Evolutionary conservation across 1,140 invertebrate species (phyloP).

Genomic region (Leptinotarsa undecemlineata): DNA sequence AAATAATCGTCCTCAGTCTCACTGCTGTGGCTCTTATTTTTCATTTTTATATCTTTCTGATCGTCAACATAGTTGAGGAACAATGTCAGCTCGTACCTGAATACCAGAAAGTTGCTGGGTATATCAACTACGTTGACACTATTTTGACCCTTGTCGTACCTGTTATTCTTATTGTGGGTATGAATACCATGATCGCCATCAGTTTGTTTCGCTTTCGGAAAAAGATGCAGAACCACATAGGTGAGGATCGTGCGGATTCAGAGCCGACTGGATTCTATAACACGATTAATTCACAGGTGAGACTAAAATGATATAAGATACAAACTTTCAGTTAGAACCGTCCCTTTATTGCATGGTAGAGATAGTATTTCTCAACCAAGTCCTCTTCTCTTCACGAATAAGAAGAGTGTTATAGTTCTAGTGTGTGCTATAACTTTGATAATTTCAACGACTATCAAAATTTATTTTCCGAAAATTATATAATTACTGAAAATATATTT

Average conservation of each 20-base stretch:
- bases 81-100: slow-evolving; percentile 54
- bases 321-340: no score
- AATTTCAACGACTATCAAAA: no score
- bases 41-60: slow-evolving; percentile 49
- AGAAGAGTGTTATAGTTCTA: no score
- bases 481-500: no score
- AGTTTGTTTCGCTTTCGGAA: slow-evolving; percentile 45
- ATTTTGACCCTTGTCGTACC: slow-evolving; percentile 73
- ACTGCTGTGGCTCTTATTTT: slow-evolving; percentile 39
- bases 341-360: no score
- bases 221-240: slow-evolving; percentile 45
- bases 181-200: slow-evolving; percentile 72
- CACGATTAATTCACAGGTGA: slow-evolving; percentile 31
- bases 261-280: slow-evolving; percentile 7
- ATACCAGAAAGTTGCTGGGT: slow-evolving; percentile 60
- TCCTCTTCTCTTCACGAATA: no score
- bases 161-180: slow-evolving; percentile 67
- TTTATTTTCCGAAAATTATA: no score
- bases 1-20: slow-evolving; percentile 56
- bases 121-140: slow-evolving; percentile 73
- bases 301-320: neutral
- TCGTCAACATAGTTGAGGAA: slow-evolving; percentile 36
- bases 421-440: no score
- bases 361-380: no score
- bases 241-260: slow-evolving; percentile 4